A percentile compares a stretch with the other conserved stretches of the same genome.
These are phyloP conservation scores for Stomorhina lunata DNA, from an alignment of 2,888 invertebrate genomes.

Conservation along the genomic window DNA sequence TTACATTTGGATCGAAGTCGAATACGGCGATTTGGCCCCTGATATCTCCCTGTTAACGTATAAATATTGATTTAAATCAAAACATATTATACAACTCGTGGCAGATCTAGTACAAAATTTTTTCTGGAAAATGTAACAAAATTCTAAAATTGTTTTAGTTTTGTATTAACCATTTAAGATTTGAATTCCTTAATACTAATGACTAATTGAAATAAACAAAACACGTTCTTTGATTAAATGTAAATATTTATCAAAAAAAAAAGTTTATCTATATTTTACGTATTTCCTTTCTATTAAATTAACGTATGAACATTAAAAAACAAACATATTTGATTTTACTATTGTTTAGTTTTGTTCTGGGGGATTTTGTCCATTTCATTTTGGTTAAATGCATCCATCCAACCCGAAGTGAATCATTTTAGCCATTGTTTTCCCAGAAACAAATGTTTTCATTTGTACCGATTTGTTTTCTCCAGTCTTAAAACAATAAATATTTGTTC, in stretches of 20 bases:
- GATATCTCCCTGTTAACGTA: no score
- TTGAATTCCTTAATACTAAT: background rate
- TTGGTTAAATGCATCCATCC: background rate
- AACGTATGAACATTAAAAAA: no score
- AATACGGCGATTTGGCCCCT: no score
- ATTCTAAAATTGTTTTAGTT: no score
- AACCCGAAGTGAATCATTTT: constrained; percentile 8
- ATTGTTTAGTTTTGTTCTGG: background rate
- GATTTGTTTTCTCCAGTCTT: constrained; percentile 6
- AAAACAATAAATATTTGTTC: background rate
- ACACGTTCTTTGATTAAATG: background rate
- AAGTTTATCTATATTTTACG: background rate
- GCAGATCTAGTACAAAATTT: no score
- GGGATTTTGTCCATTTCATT: background rate
- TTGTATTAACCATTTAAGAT: no score
- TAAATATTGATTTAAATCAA: no score
- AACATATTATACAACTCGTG: no score
- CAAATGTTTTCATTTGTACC: background rate
- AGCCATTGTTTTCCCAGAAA: constrained; percentile 8
- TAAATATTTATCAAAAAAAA: constrained; percentile 39
- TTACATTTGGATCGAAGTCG: no score
- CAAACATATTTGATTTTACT: background rate
- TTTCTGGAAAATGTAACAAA: no score
- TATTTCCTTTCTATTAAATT: constrained; percentile 2
- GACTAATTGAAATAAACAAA: background rate